Base-by-base conservation (phyloP, 92 coral and sea anemone species). In the Heteractis magnifica region DNA sequence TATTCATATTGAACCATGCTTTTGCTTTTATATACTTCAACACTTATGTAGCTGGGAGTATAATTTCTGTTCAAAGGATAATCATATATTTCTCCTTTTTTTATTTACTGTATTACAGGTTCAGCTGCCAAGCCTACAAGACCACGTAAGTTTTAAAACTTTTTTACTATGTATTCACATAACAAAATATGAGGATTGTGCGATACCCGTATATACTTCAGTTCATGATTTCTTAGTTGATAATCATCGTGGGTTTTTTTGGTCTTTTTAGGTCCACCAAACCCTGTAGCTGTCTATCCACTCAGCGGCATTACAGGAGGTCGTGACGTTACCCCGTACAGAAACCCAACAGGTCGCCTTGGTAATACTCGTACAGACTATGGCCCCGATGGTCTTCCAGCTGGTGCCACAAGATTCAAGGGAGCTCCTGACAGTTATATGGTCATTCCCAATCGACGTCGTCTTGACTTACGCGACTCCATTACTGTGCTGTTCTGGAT, bases 381-480 rank as follows among this genome's bases (percentile, higher is more conserved):
- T 1, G 97, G 97, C 14, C 97, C 97, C 13, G 97, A 93, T 77
- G 84, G 87, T 6, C 86, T 88, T 18, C 97, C 97, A 51, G 71
- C 90, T 10, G 97, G 97, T n/a, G 89, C 97, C 73, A 86, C 77
- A 76, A 44, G 81, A 60, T 82, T 93, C 77, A 75, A 58, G 18
- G 97, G 97, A 49, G 68, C 60, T 8, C 76, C 65, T 60, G 62
- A 85, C 83, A 84, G 88, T 84, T 91, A 81, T 60, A 87, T 93
- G 44, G n/a, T 18, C 21, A 86, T 93, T 76, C 92, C 92, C 7
- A 90, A 91, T 81, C 64, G 82, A 49, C 88, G 85, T 48, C 90
- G 90, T 77, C 91, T 93, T 52, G 94, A 91, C 70, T 56, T 90
- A 9, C 70, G 53, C 51, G 72, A 81, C 70, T 90, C 93, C 3